Percentiles rank a stretch among this genome's conserved stretches.
Evolutionary conservation across 2,888 invertebrate genomes (phyloP).

Genomic region (Anodontia alba): DNA sequence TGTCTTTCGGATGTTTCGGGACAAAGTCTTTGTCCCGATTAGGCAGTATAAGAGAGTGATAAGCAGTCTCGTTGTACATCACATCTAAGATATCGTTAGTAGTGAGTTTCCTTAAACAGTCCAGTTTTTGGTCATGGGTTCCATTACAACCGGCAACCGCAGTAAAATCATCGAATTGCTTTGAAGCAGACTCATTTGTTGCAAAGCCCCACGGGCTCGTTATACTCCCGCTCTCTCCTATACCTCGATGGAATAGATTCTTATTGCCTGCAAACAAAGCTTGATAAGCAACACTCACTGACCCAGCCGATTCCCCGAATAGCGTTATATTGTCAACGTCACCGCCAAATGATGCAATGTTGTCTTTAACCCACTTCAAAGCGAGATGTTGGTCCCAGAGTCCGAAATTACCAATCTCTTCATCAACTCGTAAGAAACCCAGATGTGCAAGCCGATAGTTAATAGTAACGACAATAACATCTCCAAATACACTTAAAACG

Average conservation of each 20-base stretch:
- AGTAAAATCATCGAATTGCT: constrained; percentile 2
- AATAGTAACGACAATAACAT: too few species aligned
- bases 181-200: constrained; percentile 14
- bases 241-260: not conserved
- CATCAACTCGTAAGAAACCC: not conserved
- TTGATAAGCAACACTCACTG: not conserved
- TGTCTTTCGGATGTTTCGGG: not conserved
- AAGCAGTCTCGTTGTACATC: not conserved
- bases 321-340: not conserved
- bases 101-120: constrained; percentile 14
- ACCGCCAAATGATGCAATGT: constrained; percentile 1
- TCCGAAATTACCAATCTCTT: not conserved
- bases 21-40: not conserved
- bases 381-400: constrained; percentile 1
- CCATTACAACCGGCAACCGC: not conserved
- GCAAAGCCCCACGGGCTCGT: not conserved
- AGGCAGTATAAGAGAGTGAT: not conserved
- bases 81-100: not conserved
- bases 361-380: not conserved
- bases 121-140: not conserved
- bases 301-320: not conserved
- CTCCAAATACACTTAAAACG: not conserved
- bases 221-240: not conserved
- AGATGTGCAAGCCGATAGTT: too few species aligned
- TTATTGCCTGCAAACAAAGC: not conserved